Conservation (phyloP, 2,888 invertebrate species). For the Mongoloraphidia duomilia region DNA sequence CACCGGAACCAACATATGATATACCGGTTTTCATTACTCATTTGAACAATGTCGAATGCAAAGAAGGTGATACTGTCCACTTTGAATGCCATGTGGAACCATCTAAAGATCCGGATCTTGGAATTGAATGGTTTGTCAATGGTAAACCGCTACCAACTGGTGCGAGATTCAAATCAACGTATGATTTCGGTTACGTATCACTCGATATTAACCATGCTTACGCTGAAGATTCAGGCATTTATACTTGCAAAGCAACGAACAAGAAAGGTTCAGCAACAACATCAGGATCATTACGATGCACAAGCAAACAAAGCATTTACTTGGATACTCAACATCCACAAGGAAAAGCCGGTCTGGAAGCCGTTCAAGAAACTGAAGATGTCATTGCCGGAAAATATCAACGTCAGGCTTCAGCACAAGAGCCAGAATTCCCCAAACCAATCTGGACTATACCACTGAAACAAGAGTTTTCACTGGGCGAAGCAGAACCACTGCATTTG, state of each 20-base stretch:
- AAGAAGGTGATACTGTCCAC: conserved; percentile 76
- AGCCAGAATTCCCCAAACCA: conserved; percentile 68
- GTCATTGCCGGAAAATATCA: conserved; percentile 57
- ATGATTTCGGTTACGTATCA: conserved; percentile 93
- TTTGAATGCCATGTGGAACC: conserved; percentile 89
- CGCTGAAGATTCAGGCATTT: conserved; percentile 84
- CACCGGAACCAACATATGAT: conserved; percentile 66
- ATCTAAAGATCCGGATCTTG: conserved; percentile 78
- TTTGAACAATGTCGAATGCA: conserved; percentile 77
- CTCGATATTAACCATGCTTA: conserved; percentile 79
- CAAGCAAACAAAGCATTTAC: conserved; percentile 63
- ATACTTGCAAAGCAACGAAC: conserved; percentile 81
- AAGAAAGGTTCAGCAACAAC: conserved; percentile 81
- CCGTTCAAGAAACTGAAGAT: conserved; percentile 80
- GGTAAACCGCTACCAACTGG: conserved; percentile 79
- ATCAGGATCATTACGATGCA: conserved; percentile 75
- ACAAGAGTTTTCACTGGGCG: conserved; percentile 64
- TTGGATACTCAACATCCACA: conserved; percentile 91
- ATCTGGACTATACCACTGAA: conserved; percentile 72
- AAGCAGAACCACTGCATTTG: conserved; percentile 76
- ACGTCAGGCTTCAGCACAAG: conserved; percentile 54
- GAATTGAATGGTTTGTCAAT: conserved; percentile 91
- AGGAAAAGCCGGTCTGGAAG: conserved; percentile 78
- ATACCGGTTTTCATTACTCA: conserved; percentile 82
- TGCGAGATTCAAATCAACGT: conserved; percentile 79